Evolutionary conservation across 2,888 invertebrate species (phyloP).

Genomic region (Pristionchus entomophagus): DNA sequence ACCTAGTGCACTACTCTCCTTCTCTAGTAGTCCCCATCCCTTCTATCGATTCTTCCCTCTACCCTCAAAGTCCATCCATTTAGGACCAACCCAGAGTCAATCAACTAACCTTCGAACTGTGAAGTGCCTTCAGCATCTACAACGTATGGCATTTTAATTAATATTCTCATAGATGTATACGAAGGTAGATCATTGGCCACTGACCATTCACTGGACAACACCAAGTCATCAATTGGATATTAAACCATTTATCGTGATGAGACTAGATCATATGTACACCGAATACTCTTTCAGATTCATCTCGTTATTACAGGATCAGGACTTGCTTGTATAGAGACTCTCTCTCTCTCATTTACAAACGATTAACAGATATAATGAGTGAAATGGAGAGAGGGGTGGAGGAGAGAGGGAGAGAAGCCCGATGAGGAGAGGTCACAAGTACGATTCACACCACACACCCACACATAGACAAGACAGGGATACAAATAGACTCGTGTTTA

Average conservation of each 20-base stretch:
- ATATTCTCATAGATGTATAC: neutral
- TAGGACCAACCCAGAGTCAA: neutral
- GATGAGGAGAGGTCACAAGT: constrained; percentile 14
- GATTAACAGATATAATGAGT: no score
- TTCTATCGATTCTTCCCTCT: constrained; percentile 33
- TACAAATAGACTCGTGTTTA: constrained; percentile 3
- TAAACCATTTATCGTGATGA: neutral
- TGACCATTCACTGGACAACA: neutral
- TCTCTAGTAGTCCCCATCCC: neutral
- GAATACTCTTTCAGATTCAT: constrained; percentile 32
- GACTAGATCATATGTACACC: constrained; percentile 32
- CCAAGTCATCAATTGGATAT: neutral
- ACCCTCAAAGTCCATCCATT: neutral
- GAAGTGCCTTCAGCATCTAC: constrained; percentile 38
- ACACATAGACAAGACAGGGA: constrained; percentile 26
- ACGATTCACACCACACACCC: neutral
- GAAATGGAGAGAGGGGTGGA: neutral
- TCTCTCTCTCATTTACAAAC: no score
- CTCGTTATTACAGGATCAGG: neutral
- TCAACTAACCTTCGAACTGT: constrained; percentile 22
- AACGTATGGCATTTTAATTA: neutral
- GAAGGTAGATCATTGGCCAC: constrained; percentile 11
- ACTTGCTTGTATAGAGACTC: neutral
- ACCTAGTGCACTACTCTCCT: neutral
- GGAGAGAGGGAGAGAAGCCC: neutral